These are phyloP conservation scores for Lasaia peninsularis DNA, from an alignment of 1,140 invertebrate genomes.

Conservation along the genomic window DNA sequence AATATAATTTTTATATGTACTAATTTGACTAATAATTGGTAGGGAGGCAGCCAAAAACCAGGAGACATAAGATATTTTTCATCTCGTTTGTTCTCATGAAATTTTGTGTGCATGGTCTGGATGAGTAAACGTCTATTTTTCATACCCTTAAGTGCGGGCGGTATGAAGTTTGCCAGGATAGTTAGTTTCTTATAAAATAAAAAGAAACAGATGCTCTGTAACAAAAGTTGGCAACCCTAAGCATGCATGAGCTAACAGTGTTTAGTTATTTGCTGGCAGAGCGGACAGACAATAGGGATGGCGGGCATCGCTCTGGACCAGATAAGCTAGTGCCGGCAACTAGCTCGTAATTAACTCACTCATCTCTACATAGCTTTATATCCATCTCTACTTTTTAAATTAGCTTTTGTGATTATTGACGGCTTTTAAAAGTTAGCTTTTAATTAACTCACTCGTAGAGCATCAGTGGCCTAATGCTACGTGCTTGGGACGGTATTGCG, in stretches of 20 bases:
- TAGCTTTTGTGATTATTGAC: conserved; percentile 10
- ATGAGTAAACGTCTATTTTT: too few relatives aligned
- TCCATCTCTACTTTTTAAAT: conserved; percentile 4
- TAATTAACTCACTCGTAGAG: too few relatives aligned
- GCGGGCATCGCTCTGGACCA: conserved; percentile 37
- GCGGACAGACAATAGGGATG: conserved; percentile 48
- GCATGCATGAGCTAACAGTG: conserved; percentile 51
- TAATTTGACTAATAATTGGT: too few relatives aligned
- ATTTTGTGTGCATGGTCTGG: too few relatives aligned
- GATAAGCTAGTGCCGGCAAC: conserved; percentile 27
- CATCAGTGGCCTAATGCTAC: too few relatives aligned
- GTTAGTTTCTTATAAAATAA: background rate
- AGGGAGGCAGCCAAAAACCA: too few relatives aligned
- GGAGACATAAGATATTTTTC: too few relatives aligned
- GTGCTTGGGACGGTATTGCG: too few relatives aligned
- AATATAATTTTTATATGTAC: too few relatives aligned
- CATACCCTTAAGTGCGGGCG: too few relatives aligned
- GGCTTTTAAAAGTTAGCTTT: background rate
- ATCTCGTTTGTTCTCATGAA: too few relatives aligned
- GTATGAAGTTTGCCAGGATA: too few relatives aligned
- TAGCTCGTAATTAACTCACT: conserved; percentile 38
- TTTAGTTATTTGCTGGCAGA: conserved; percentile 62
- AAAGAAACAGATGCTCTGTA: background rate
- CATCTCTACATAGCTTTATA: conserved; percentile 5
- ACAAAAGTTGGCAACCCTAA: conserved; percentile 36